Conservation (phyloP, 2,888 invertebrate genomes). For the Anaspis maculata region DNA sequence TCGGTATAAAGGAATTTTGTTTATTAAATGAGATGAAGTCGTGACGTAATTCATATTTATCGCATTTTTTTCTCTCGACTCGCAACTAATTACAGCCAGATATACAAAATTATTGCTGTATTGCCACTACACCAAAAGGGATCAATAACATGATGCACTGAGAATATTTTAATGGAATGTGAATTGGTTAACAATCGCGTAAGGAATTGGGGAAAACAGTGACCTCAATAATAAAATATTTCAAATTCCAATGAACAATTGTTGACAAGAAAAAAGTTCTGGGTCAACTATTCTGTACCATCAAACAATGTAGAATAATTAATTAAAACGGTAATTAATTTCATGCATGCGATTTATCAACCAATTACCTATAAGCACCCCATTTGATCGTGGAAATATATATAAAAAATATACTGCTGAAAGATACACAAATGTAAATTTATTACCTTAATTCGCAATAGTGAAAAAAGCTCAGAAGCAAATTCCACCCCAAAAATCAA, state of each 20-base stretch:
- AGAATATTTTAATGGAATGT: slow-evolving; percentile 20
- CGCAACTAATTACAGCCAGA: neutral
- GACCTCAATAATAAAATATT: slow-evolving; percentile 39
- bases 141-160: no score
- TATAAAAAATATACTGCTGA: no score
- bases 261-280: slow-evolving; percentile 22
- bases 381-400: no score
- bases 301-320: no score
- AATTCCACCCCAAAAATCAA: slow-evolving; percentile 35
- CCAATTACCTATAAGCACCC: no score
- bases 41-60: slow-evolving; percentile 15
- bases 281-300: no score
- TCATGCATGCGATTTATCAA: no score
- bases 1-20: slow-evolving; percentile 14
- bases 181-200: slow-evolving; percentile 19
- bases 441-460: no score
- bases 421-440: no score
- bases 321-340: no score
- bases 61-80: slow-evolving; percentile 5
- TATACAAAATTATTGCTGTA: slow-evolving; percentile 10
- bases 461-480: no score
- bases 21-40: slow-evolving; percentile 9
- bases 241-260: slow-evolving; percentile 36
- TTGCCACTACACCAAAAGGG: no score
- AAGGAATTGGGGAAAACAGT: slow-evolving; percentile 36